These are phyloP conservation scores for Xiphophorus birchmanni DNA, from an alignment of 2,797 vertebrate species.

Conservation along the genomic window DNA sequence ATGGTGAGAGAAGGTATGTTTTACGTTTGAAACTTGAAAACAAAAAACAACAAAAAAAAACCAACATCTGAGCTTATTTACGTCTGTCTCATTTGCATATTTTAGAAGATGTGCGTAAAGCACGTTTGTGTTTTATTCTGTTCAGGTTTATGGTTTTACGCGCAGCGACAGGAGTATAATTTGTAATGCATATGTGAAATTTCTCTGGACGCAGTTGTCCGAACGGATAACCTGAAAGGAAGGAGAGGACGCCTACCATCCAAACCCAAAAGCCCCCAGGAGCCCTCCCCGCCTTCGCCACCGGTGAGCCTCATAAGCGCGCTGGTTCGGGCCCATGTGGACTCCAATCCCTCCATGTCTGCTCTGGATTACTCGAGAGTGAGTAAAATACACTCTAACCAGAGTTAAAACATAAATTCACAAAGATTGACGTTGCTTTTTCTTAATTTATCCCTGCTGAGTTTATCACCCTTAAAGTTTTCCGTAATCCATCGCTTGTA, in stretches of 20 bases:
- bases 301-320: conserved; percentile 98
- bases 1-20: conserved; percentile 98
- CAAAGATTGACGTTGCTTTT: conserved; percentile 35
- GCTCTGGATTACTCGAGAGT: conserved; percentile 98
- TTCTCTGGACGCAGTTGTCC: conserved; percentile 86
- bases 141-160: conserved; percentile 15
- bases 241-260: conserved; percentile 96
- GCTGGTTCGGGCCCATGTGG: conserved; percentile 96
- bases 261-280: conserved; percentile 98
- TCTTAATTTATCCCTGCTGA: conserved; percentile 32
- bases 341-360: conserved; percentile 98
- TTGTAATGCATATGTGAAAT: conserved; percentile 2
- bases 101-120: conserved; percentile 13
- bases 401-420: conserved; percentile 21
- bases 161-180: background rate
- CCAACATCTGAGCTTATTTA: background rate
- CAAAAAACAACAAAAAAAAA: background rate
- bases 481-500: conserved; percentile 41
- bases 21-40: background rate
- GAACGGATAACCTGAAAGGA: conserved; percentile 97
- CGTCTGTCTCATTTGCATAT: background rate
- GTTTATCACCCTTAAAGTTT: conserved; percentile 62
- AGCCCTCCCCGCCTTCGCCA: conserved; percentile 93
- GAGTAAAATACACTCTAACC: conserved; percentile 68
- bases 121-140: background rate